Conservation (phyloP, 2,888 invertebrate genomes). For the Pachycephus smyrnensis region DNA sequence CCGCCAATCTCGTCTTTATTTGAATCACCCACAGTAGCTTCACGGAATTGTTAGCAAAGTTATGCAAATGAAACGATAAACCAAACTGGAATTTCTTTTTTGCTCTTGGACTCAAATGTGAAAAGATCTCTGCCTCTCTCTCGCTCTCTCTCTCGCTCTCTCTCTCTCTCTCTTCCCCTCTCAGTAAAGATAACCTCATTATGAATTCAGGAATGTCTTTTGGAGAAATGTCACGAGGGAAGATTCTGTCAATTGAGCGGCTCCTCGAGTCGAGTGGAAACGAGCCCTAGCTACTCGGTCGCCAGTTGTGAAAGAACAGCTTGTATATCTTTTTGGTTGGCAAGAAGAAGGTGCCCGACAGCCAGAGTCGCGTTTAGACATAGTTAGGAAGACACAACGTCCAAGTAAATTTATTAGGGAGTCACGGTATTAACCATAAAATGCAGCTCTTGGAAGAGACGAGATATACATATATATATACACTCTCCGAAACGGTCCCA, state of each 20-base stretch:
- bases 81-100: background rate
- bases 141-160: background rate
- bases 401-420: slow-evolving; percentile 40
- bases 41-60: background rate
- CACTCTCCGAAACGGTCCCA: slow-evolving; percentile 6
- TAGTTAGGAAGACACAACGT: slow-evolving; percentile 12
- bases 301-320: slow-evolving; percentile 2
- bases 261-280: background rate
- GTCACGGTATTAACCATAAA: slow-evolving; percentile 37
- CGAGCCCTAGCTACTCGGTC: background rate
- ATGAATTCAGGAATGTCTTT: background rate
- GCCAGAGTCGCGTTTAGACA: background rate
- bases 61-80: background rate
- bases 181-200: background rate
- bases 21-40: background rate
- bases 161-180: background rate
- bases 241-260: background rate
- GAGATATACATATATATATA: slow-evolving; percentile 1
- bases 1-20: background rate
- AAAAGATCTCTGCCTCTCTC: background rate
- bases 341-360: background rate
- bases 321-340: background rate
- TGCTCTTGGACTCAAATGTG: background rate
- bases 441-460: slow-evolving; percentile 17
- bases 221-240: background rate